Percentiles rank a stretch among this genome's conserved stretches.
phyloP scores from a whole-genome alignment of 1,140 invertebrate species.

The Leptinotarsa lineolata region DNA sequence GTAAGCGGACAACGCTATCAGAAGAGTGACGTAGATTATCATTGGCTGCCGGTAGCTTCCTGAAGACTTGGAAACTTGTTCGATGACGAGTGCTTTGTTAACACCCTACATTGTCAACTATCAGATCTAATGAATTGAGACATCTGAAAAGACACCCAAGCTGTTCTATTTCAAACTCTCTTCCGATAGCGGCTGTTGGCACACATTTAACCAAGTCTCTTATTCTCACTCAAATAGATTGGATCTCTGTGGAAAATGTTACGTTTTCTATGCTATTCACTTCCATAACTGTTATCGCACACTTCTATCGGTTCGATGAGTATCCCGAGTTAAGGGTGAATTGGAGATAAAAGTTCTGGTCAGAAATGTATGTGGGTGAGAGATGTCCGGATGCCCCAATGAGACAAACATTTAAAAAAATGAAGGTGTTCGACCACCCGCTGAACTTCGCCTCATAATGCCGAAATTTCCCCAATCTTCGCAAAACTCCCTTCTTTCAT shows the following conservation, averaged over 20 bases:
- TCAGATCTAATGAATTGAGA: slow-evolving; percentile 55
- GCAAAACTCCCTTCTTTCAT: too few species aligned
- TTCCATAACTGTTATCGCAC: slow-evolving; percentile 13
- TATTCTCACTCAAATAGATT: slow-evolving; percentile 24
- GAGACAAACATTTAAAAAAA: too few species aligned
- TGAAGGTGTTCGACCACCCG: too few species aligned
- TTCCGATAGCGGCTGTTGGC: slow-evolving; percentile 40
- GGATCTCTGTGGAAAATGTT: slow-evolving; percentile 25
- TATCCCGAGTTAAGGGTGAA: slow-evolving; percentile 16
- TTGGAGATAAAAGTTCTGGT: neutral
- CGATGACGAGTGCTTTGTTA: slow-evolving; percentile 49
- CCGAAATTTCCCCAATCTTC: too few species aligned
- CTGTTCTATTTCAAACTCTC: slow-evolving; percentile 49
- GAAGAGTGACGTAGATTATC: slow-evolving; percentile 53
- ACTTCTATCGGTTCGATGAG: neutral
- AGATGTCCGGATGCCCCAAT: too few species aligned
- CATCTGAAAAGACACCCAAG: slow-evolving; percentile 49
- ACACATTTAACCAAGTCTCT: slow-evolving; percentile 30
- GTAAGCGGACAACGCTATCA: slow-evolving; percentile 40
- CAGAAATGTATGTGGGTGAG: too few species aligned
- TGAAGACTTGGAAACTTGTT: slow-evolving; percentile 53
- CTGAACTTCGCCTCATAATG: too few species aligned
- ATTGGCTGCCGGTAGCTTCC: slow-evolving; percentile 50
- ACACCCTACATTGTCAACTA: slow-evolving; percentile 51
- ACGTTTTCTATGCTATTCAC: slow-evolving; percentile 23